phyloP scores from a whole-genome alignment of 2,113 vertebrate species.

The Pungitius pungitius region DNA sequence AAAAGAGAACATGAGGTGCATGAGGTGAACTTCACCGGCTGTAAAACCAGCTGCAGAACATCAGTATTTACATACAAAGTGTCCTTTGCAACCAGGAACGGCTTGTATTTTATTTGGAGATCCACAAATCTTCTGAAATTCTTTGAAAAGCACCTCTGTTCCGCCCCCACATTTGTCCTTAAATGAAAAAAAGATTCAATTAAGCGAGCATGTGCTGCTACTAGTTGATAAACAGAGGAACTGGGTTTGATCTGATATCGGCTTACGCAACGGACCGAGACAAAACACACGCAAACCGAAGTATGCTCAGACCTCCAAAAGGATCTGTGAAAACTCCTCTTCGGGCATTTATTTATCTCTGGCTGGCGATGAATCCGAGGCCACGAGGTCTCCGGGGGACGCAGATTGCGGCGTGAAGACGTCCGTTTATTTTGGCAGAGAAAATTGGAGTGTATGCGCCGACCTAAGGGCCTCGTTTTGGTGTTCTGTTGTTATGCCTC shows the following conservation, averaged over 20 bases:
- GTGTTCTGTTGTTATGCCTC: conserved; percentile 48
- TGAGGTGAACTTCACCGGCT: no score
- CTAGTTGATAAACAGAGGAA: conserved; percentile 51
- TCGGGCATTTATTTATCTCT: conserved; percentile 46
- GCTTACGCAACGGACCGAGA: conserved; percentile 44
- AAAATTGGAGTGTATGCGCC: conserved; percentile 24
- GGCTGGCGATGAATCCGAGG: conserved; percentile 66
- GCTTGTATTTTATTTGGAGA: conserved; percentile 12
- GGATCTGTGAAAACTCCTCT: conserved; percentile 51
- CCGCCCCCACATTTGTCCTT: conserved; percentile 1
- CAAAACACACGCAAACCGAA: conserved; percentile 37
- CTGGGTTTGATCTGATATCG: conserved; percentile 55
- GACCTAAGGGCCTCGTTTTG: conserved; percentile 20
- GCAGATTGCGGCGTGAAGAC: conserved; percentile 45
- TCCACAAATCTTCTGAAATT: not conserved
- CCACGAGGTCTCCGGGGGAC: conserved; percentile 52
- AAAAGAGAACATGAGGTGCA: not conserved
- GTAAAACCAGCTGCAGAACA: not conserved
- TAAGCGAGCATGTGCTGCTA: conserved; percentile 45
- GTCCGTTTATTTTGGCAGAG: conserved; percentile 41
- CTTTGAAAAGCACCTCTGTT: conserved; percentile 20
- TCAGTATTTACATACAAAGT: not conserved
- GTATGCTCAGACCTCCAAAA: conserved; percentile 30
- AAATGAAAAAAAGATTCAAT: conserved; percentile 26
- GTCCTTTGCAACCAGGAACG: not conserved